Base-by-base conservation (phyloP, 2,113 vertebrate species). In the Aspiorhynchus laticeps region DNA sequence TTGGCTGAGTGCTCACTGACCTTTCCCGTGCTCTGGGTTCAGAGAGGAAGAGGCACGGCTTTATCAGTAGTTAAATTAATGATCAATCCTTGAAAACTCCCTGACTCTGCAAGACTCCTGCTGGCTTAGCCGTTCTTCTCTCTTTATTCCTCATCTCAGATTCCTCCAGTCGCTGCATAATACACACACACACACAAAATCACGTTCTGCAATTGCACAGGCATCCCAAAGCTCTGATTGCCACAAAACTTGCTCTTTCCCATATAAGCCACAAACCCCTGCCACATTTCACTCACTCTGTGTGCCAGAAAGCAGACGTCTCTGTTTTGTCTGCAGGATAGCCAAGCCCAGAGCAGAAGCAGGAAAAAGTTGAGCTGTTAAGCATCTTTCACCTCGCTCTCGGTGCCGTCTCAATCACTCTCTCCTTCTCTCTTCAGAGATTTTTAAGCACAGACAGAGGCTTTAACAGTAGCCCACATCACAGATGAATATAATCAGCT, bases 41-140 rank as follows among this genome's bases (percentile, higher is more conserved):
- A 82, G 65, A 51, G 31, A 80, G 5, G 38, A 21, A 87, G 85
- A 41, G 46, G 33, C 48, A 85, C 31, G 28, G 92, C 91, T 94
- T 85, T 90, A 93, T 93, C 91, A 91, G 87, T 88, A 89, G 86
- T 90, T 92, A 89, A 89, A 93, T 93, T 91, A 91, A 94, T 92
- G 90, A 91, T 88, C 90, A 92, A 76, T 86, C 88, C 83, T 56
- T 65, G 38, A 83, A 90, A 91, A 91, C 84, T 90, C 87, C 78
- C 67, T 73, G 69, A 53, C 51, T 65, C 53, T 79, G 74, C 83
- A 69, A 69, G 87, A 85, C 65, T 38, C 53, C 48, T 88, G 76
- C 83, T 90, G 75, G 85, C 85, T 59, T 61, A 56, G 81, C 83
- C 75, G 83, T 87, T 82, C 86, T 79, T 80, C 86, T 80, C 75